Base-by-base conservation (phyloP, 2,797 vertebrate species). In the Nyctibius grandis region DNA sequence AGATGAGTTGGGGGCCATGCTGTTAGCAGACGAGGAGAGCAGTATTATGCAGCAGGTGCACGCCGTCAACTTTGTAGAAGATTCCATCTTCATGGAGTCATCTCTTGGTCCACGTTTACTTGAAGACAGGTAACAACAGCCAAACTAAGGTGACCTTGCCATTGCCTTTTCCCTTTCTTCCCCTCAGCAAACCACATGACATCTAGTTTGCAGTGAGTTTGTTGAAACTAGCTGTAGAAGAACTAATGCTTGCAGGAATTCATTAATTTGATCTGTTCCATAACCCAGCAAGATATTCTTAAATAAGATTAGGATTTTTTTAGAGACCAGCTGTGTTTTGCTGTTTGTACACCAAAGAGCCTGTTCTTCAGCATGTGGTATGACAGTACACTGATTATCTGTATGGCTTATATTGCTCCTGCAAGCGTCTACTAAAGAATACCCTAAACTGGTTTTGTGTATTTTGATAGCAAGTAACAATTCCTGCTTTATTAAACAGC, bases 11-110 rank as follows among this genome's bases (percentile, higher is more conserved):
- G 98, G 98, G 95, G 98, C 97, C 95, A 91, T 96, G 98, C 98
- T 98, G 98, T 97, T 98, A 95, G 97, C 98, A 97, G 98, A 98
- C 88, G 97, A 98, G 96, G 98, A 98, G 97, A 97, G 98, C 98
- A 98, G 98, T 97, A 97, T 98, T 96, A 97, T 96, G 88, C 98
- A 98, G 94, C 98, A 99, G 98, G 98, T 99, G 96, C 98, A 98
- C 95, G 97, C 98, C 76, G 88, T 99, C 98, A 95, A 93, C 98
- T 98, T 86, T 94, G 90, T 98, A 96, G 98, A 99, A 98, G 98
- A 98, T 98, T 98, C 98, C 91, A 96, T 98, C 98, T 99, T 98
- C 98, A 98, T 98, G 99, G 98, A 98, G 98, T 98, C 98, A 94
- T 98, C 98, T 85, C 98, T 97, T 64, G 98, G 98, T 94, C 98